phyloP scores from a whole-genome alignment of 2,797 vertebrate species.

The Tenualosa thibaudeaui region DNA sequence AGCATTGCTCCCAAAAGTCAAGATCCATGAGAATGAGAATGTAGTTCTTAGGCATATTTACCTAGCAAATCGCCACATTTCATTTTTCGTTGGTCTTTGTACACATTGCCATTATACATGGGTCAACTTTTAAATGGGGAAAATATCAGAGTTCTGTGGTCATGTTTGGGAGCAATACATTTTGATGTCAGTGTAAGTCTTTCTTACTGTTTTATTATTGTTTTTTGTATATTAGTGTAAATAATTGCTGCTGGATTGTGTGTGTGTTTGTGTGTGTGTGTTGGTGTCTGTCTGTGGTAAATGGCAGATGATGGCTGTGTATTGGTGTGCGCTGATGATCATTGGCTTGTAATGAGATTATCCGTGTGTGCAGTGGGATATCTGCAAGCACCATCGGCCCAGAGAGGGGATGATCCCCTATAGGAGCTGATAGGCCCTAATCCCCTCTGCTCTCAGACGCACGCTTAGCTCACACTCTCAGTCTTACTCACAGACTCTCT shows the following conservation, averaged over 20 bases:
- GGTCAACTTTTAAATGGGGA: too few relatives aligned
- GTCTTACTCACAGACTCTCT: slow-evolving; percentile 34
- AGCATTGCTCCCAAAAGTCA: too few relatives aligned
- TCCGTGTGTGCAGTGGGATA: slow-evolving; percentile 56
- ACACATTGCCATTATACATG: too few relatives aligned
- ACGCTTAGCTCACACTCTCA: slow-evolving; percentile 17
- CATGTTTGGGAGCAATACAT: too few relatives aligned
- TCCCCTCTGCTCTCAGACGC: slow-evolving; percentile 40
- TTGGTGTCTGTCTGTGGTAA: slow-evolving; percentile 33
- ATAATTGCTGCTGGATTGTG: neutral
- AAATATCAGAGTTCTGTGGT: too few relatives aligned
- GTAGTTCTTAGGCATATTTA: too few relatives aligned
- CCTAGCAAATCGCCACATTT: too few relatives aligned
- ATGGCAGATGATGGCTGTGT: neutral
- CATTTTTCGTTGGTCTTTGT: too few relatives aligned
- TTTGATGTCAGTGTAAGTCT: too few relatives aligned
- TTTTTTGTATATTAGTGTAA: neutral
- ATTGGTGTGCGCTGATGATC: slow-evolving; percentile 59
- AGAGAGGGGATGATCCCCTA: slow-evolving; percentile 56
- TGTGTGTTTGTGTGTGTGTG: slow-evolving; percentile 22
- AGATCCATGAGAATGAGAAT: too few relatives aligned
- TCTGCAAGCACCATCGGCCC: slow-evolving; percentile 55
- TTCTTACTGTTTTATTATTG: neutral
- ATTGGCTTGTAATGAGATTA: slow-evolving; percentile 93
- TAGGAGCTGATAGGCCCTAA: slow-evolving; percentile 55